Evolutionary conservation across 2,113 vertebrate genomes (phyloP), one percentile per base, ranked within the genome.

Genomic region (Oceanites oceanicus): DNA sequence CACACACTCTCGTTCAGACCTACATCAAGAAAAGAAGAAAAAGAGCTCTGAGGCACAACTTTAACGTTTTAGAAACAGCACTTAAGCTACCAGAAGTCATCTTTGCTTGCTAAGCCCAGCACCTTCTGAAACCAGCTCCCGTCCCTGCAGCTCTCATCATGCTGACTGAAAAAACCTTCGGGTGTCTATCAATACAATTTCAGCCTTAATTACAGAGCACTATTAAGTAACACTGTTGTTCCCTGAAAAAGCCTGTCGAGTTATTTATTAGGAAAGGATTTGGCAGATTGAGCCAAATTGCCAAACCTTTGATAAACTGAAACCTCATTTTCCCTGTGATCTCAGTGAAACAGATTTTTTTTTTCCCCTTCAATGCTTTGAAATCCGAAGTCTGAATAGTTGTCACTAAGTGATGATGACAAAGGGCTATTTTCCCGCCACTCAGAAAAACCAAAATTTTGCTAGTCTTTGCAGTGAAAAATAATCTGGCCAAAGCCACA

Each of bases 231-330:
- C 58, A 25, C 66, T 22, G 62, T 75, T 91, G 94, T 66, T 89
- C 74, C 87, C 74, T 18, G 32, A 42, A 73, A 94, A 82, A 91
- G 70, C 77, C 29, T 2, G 2, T 32, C 0, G 2, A 94, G 91
- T 92, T 91, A 81, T 94, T 96, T 95, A 87, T 94, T 85, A 76
- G 83, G 76, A 73, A 85, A 78, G 80, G 62, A 94, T 88, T 94
- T 76, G 75, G 83, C 80, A 92, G 70, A 73, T 62, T 22, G 80
- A 94, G 70, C 49, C 73, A 14, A 86, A 47, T 77, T 86, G 88
- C 84, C 82, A 79, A 88, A 86, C 68, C 82, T 95, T 90, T 92
- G 92, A 94, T 84, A 65, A 94, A 92, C 78, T 34, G 67, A 95
- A 90, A 68, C 38, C 72, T 75, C 49, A 1, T 79, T 88, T 92